Evolutionary conservation across 2,113 vertebrate genomes (phyloP), one percentile per base, ranked within the genome.

Genomic region (Parus major): DNA sequence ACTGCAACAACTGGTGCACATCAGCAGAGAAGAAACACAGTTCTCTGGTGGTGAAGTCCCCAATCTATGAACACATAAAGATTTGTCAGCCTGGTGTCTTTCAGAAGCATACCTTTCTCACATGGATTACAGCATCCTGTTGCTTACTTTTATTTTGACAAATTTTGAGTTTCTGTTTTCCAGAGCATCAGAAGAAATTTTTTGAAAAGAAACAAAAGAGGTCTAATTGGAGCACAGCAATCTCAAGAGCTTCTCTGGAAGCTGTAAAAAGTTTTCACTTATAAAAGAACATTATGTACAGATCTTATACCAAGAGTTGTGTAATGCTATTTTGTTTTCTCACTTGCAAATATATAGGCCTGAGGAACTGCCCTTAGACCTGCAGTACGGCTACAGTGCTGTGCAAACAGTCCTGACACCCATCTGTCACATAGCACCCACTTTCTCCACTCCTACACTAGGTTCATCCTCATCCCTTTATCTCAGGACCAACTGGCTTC

Each of bases 241-340:
- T 61, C 39, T 84, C 69, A 52, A 68, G 29, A 75, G 22, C 52
- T 92, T 86, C 47, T 78, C 60, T 86, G 41, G 55, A 92, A 86
- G 28, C 31, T 36, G 25, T 20, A 69, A 39, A 41, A 86, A 49
- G 5, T 46, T 92, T 84, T 72, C 4, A 27, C 39, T 86, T 87
- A n/a, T 28, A 41, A 71, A 70, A 90, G 27, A 9, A 9, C 17
- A 49, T 56, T 50, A n/a, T 4, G 10, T 4, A 2, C 21, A 49
- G 47, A 59, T 55, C 55, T 28, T 42, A 55, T 55, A 66, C 5
- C 22, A 89, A 35, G 31, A 68, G 15, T 10, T 82, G 20, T 53
- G 53, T 68, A 28, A 47, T 25, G n/a, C 44, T 31, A 17, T 50
- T n/a, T 15, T 6, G 3, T 55, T 88, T 87, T 85, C 35, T 79